Conservation (phyloP, 1,140 invertebrate genomes). For the Drosophila novamexicana region DNA sequence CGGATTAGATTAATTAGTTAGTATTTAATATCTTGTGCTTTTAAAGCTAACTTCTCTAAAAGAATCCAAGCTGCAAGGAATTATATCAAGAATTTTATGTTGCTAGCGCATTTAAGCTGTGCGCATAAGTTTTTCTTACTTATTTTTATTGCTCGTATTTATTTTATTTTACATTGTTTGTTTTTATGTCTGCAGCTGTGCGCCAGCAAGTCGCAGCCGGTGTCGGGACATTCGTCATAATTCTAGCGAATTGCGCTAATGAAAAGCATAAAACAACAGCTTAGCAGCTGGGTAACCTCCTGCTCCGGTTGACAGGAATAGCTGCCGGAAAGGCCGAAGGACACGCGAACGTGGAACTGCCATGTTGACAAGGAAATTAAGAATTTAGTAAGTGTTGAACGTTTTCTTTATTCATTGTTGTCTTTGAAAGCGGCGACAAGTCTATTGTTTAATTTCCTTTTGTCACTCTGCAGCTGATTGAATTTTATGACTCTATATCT, state of each 20-base stretch:
- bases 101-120: background rate
- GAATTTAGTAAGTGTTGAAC: slow-evolving; percentile 9
- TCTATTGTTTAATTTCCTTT: slow-evolving; percentile 65
- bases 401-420: slow-evolving; percentile 5
- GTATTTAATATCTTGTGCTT: no score
- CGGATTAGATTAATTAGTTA: background rate
- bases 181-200: slow-evolving; percentile 62
- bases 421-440: slow-evolving; percentile 3
- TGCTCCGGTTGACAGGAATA: background rate
- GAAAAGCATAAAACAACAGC: slow-evolving; percentile 49
- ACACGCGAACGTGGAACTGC: background rate
- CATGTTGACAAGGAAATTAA: slow-evolving; percentile 24
- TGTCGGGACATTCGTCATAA: slow-evolving; percentile 52
- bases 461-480: slow-evolving; percentile 75
- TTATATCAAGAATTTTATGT: background rate
- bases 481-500: slow-evolving; percentile 74
- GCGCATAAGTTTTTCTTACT: background rate
- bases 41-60: no score
- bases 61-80: background rate
- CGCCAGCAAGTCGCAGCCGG: slow-evolving; percentile 32
- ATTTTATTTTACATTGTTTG: slow-evolving; percentile 12
- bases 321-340: slow-evolving; percentile 1
- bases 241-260: slow-evolving; percentile 65
- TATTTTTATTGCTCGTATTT: slow-evolving; percentile 28
- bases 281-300: slow-evolving; percentile 22